phyloP scores from a whole-genome alignment of 2,113 vertebrate genomes.

The Dipodomys ordii region DNA sequence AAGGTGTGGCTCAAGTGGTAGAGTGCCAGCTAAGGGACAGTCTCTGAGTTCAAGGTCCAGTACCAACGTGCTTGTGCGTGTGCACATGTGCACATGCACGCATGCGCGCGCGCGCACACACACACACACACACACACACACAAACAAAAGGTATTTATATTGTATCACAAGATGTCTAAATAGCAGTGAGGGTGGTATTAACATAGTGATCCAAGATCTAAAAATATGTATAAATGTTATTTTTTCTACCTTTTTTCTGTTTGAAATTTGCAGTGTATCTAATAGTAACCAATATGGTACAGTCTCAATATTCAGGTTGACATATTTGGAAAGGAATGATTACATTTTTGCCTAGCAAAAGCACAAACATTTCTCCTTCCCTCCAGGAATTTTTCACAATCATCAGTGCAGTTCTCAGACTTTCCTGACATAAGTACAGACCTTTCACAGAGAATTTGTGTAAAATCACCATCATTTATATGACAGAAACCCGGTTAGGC shows the following conservation, averaged over 20 bases:
- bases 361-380: background rate
- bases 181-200: background rate
- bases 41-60: too few relatives aligned
- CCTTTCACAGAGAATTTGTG: background rate
- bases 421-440: background rate
- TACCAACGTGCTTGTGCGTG: too few relatives aligned
- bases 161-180: slow-evolving; percentile 16
- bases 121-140: too few relatives aligned
- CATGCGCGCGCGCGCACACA: too few relatives aligned
- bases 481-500: background rate
- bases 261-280: background rate
- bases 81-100: too few relatives aligned
- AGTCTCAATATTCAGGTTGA: background rate
- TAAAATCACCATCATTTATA: background rate
- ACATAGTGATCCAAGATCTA: background rate
- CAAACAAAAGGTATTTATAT: background rate
- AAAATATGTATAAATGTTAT: background rate
- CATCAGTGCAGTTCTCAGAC: background rate
- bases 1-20: too few relatives aligned
- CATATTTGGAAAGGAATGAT: background rate
- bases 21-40: too few relatives aligned
- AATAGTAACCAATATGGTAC: background rate
- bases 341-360: background rate
- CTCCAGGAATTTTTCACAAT: slow-evolving; percentile 16
- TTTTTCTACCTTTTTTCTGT: background rate